Conservation (phyloP, 2,113 vertebrate species). For the Larimichthys crocea region DNA sequence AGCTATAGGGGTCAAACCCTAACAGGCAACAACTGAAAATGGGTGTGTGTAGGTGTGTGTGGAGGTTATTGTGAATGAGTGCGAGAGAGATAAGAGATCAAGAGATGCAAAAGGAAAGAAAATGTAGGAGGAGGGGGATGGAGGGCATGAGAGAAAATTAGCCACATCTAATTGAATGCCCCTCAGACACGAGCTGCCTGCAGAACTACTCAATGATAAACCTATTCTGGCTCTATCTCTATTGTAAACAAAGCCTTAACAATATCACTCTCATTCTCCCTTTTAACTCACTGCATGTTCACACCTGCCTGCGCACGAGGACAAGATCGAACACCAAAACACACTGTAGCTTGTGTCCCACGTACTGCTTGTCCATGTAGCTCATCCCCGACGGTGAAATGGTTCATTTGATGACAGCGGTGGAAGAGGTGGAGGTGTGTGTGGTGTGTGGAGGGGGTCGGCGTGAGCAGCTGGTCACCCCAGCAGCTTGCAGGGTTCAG, state of each 20-base stretch:
- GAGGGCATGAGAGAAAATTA: slow-evolving; percentile 50
- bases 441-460: background rate
- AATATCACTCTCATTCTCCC: slow-evolving; percentile 3
- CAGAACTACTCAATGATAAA: slow-evolving; percentile 61
- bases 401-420: slow-evolving; percentile 11
- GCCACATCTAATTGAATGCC: slow-evolving; percentile 73
- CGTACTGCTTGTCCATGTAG: background rate
- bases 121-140: background rate
- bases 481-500: slow-evolving; percentile 39
- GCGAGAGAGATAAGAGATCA: slow-evolving; percentile 47
- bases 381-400: background rate
- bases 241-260: slow-evolving; percentile 48
- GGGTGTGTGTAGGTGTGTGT: background rate
- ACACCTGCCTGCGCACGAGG: slow-evolving; percentile 13
- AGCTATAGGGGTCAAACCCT: slow-evolving; percentile 39
- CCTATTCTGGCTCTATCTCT: slow-evolving; percentile 12
- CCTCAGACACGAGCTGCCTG: slow-evolving; percentile 58
- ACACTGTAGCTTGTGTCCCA: background rate
- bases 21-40: slow-evolving; percentile 41
- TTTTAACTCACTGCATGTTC: slow-evolving; percentile 15
- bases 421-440: background rate
- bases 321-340: slow-evolving; percentile 5
- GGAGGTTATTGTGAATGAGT: slow-evolving; percentile 31
- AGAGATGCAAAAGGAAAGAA: slow-evolving; percentile 35
- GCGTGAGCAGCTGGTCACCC: slow-evolving; percentile 57